A percentile compares a stretch with the other conserved stretches of the same genome.
Evolutionary conservation across 2,888 invertebrate genomes (phyloP).

Genomic region (Andricus curvator): DNA sequence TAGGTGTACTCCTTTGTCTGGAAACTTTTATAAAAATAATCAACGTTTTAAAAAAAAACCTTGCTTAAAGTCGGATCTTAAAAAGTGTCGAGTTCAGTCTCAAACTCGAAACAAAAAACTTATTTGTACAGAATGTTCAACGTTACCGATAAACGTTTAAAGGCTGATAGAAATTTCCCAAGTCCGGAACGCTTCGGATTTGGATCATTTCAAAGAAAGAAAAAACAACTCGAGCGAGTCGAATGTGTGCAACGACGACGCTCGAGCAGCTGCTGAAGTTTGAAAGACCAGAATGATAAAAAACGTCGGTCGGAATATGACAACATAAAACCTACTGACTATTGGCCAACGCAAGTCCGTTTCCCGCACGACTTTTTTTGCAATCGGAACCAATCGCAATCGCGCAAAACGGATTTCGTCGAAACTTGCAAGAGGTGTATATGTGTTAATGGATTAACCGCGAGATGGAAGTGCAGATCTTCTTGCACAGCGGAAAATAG

Average conservation of each 20-base stretch:
- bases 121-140: slow-evolving; percentile 28
- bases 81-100: background rate
- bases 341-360: slow-evolving; percentile 54
- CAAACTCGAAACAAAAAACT: slow-evolving; percentile 19
- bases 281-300: slow-evolving; percentile 59
- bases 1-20: background rate
- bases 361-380: background rate
- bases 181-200: background rate
- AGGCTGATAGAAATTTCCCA: slow-evolving; percentile 1
- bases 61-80: background rate
- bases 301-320: slow-evolving; percentile 51
- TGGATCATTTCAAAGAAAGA: slow-evolving; percentile 8
- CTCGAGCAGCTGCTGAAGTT: background rate
- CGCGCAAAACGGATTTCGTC: slow-evolving; percentile 22
- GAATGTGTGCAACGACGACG: background rate
- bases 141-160: slow-evolving; percentile 7
- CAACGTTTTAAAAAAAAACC: slow-evolving; percentile 13
- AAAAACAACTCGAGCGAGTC: background rate
- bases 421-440: slow-evolving; percentile 51
- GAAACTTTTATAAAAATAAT: slow-evolving; percentile 9
- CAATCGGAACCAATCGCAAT: background rate
- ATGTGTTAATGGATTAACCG: slow-evolving; percentile 62
- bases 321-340: slow-evolving; percentile 63
- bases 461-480: slow-evolving; percentile 66
- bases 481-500: slow-evolving; percentile 65